phyloP scores from a whole-genome alignment of 2,797 vertebrate species.

The Ctenopoma multispine region DNA sequence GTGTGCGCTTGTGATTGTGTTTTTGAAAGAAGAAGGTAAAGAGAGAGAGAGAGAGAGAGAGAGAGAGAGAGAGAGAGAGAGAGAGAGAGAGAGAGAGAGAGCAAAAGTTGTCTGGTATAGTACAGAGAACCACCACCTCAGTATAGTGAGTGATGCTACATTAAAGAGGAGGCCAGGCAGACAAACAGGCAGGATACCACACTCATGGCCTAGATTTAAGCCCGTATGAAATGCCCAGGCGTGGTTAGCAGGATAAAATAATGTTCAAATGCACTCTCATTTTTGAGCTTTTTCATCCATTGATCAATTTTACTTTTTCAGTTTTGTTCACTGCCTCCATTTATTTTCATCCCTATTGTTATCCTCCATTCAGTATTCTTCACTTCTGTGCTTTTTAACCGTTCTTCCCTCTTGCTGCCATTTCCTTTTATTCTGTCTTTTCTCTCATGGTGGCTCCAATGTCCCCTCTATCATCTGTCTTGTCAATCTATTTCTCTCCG shows the following conservation, averaged over 20 bases:
- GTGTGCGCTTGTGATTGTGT: slow-evolving; percentile 51
- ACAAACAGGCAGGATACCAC: slow-evolving; percentile 55
- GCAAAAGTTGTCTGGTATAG: slow-evolving; percentile 66
- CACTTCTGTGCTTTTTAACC: slow-evolving; percentile 30
- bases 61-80: slow-evolving; percentile 7
- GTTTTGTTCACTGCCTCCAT: slow-evolving; percentile 1
- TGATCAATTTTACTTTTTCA: slow-evolving; percentile 21
- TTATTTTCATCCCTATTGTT: slow-evolving; percentile 20
- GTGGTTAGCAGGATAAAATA: slow-evolving; percentile 24
- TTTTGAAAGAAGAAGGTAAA: slow-evolving; percentile 15
- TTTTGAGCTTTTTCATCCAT: slow-evolving; percentile 23
- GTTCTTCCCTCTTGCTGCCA: neutral
- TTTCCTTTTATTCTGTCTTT: slow-evolving; percentile 12
- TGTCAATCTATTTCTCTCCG: slow-evolving; percentile 29
- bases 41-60: neutral
- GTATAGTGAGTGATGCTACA: slow-evolving; percentile 67
- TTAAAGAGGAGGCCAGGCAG: slow-evolving; percentile 64
- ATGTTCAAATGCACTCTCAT: slow-evolving; percentile 18
- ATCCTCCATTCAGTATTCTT: slow-evolving; percentile 25
- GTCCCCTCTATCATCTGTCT: slow-evolving; percentile 20
- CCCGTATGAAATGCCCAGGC: slow-evolving; percentile 28
- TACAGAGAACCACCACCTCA: slow-evolving; percentile 75
- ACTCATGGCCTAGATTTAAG: slow-evolving; percentile 72
- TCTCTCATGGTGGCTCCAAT: slow-evolving; percentile 16
- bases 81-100: slow-evolving; percentile 4